Conservation (phyloP, 1,140 invertebrate species). For the Oncopodura yosiiana region DNA sequence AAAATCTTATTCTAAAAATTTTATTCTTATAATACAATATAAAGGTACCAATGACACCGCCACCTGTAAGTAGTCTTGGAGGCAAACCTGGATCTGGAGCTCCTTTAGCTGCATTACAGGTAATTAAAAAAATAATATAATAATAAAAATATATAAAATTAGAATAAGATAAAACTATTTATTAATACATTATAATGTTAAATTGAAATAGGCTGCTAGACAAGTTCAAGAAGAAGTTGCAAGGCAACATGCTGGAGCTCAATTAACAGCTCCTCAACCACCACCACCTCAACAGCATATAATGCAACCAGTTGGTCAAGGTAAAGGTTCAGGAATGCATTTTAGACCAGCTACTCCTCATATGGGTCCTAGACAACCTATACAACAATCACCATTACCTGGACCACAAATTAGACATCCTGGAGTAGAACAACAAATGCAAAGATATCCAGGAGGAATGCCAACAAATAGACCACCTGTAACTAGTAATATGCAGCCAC, state of each 20-base stretch:
- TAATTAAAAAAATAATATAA: slow-evolving; percentile 4
- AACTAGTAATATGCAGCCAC: slow-evolving; percentile 67
- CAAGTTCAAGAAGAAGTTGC: slow-evolving; percentile 35
- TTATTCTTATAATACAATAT: too few relatives aligned
- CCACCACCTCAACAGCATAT: slow-evolving; percentile 17
- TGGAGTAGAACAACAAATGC: slow-evolving; percentile 37
- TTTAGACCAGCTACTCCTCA: slow-evolving; percentile 24
- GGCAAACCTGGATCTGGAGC: slow-evolving; percentile 34
- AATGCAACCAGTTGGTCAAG: slow-evolving; percentile 8
- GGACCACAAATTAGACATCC: slow-evolving; percentile 45
- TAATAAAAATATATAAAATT: background rate
- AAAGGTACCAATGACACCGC: slow-evolving; percentile 12
- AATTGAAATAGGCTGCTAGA: slow-evolving; percentile 22
- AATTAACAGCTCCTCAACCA: slow-evolving; percentile 13
- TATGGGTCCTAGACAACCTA: slow-evolving; percentile 35
- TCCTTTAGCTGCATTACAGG: slow-evolving; percentile 32
- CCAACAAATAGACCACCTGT: slow-evolving; percentile 46
- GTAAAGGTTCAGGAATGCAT: slow-evolving; percentile 1
- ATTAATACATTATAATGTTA: background rate
- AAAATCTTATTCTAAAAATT: too few relatives aligned
- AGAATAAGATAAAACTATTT: background rate
- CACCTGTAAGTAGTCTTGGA: slow-evolving; percentile 15
- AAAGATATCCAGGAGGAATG: slow-evolving; percentile 23
- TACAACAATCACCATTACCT: slow-evolving; percentile 46
- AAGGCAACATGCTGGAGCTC: slow-evolving; percentile 31